Conservation (phyloP, 2,888 invertebrate species). For the Atrina japonica region DNA sequence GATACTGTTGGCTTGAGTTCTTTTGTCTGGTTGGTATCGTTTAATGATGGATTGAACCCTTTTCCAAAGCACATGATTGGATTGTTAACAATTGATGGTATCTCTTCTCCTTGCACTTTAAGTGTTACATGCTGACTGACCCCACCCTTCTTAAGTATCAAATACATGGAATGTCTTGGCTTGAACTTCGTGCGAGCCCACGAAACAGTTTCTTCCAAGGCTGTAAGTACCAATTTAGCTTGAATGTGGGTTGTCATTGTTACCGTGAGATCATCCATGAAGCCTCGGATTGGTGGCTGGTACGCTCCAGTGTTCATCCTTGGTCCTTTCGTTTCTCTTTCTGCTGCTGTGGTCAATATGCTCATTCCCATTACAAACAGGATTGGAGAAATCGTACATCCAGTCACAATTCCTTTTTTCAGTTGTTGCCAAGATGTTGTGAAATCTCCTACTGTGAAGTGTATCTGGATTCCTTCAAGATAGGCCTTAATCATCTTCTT, state of each 20-base stretch:
- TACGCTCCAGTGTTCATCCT: background rate
- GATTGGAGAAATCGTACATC: background rate
- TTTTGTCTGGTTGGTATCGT: background rate
- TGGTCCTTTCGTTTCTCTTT: constrained; percentile 6
- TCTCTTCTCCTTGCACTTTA: constrained; percentile 13
- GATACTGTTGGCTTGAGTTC: background rate
- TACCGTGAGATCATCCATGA: constrained; percentile 24
- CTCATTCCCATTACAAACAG: constrained; percentile 7
- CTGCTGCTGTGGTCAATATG: background rate
- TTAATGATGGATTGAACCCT: background rate
- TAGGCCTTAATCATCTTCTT: too few species aligned
- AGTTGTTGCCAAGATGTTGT: background rate
- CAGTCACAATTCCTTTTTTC: constrained; percentile 5
- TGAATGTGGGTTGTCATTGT: constrained; percentile 21
- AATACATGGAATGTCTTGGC: background rate
- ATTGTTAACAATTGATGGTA: constrained; percentile 11
- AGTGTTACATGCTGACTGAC: background rate
- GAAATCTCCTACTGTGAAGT: too few species aligned
- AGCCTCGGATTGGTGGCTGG: constrained; percentile 2
- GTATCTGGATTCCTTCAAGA: too few species aligned
- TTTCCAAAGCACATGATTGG: constrained; percentile 15
- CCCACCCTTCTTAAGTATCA: constrained; percentile 6
- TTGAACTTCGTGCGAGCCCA: constrained; percentile 21
- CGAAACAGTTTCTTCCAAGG: constrained; percentile 9
- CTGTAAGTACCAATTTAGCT: constrained; percentile 8